Base-by-base conservation (phyloP, 2,888 invertebrate species). In the Rotaria sp. region DNA sequence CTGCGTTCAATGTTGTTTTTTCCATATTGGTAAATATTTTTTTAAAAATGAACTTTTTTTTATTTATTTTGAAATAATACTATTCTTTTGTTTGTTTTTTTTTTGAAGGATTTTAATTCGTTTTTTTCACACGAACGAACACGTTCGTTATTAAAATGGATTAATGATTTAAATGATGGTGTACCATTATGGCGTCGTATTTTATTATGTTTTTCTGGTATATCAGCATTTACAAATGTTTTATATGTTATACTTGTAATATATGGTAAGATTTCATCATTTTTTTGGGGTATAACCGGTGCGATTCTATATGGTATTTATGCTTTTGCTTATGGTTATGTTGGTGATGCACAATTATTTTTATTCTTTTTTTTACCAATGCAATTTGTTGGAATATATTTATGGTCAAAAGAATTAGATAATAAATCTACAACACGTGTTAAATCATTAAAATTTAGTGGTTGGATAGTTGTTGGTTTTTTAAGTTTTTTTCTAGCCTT, bases 361-460 rank as follows among this genome's bases (percentile, higher is more conserved):
- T 8, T 80, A 13, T 45, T 80, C 26, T 80, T 41, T 80, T 80
- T 80, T 45, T n/a, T 80, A 80, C 80, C 80, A 2, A 80, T 80
- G 45, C 80, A 80, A 80, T 80, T 80, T n/a, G 26, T 80, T 80
- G 80, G 80, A 2, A n/a, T 80, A 26, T 45, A 80, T 45, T 4
- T 80, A 13, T 80, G 80, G 80, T 45, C 80, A n/a, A 80, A 80
- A 80, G 41, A 80, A 80, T 80, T 80, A 45, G 80, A 80, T n/a
- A n/a, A 10, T 13, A 13, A 24, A 80, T 45, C 80, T 5, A 80
- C 80, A 24, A 45, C 80, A 26, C 80, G 80, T 41, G 80, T 80
- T 45, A 80, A 45, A 80, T 45, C 45, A 45, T 80, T 80, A n/a
- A 45, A 41, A 80, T n/a, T 11, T 15, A 26, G 3, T 80, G 26